A percentile compares a stretch with the other conserved stretches of the same genome.
These are phyloP conservation scores for Sprattus sprattus DNA, from an alignment of 2,113 vertebrate species.

Conservation along the genomic window DNA sequence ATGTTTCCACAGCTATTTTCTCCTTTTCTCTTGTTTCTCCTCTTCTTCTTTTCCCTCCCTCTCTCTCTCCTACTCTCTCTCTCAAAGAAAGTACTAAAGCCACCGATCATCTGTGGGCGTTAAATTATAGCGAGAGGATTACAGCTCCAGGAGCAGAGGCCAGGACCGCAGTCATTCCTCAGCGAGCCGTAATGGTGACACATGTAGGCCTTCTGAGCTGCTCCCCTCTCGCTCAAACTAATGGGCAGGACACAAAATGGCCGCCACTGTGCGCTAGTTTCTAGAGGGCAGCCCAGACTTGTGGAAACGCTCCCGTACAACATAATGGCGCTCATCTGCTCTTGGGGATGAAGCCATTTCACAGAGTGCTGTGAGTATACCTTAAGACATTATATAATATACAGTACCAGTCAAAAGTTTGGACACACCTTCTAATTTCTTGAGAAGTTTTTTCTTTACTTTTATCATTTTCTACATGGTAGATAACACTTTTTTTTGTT, in stretches of 20 bases:
- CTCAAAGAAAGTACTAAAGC: not conserved
- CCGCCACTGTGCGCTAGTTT: not conserved
- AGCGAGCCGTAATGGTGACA: conserved; percentile 36
- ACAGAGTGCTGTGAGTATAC: conserved; percentile 10
- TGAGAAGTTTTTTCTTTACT: no score
- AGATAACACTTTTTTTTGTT: no score
- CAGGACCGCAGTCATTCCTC: conserved; percentile 43
- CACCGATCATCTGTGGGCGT: conserved; percentile 52
- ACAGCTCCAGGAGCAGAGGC: conserved; percentile 35
- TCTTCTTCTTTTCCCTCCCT: conserved; percentile 24
- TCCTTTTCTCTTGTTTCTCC: conserved; percentile 43
- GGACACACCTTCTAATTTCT: no score
- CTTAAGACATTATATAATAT: no score
- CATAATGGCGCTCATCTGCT: no score
- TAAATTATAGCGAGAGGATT: conserved; percentile 53
- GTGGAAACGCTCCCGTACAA: conserved; percentile 9
- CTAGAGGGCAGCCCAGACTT: conserved; percentile 16
- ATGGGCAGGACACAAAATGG: conserved; percentile 22
- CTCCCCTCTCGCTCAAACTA: conserved; percentile 22
- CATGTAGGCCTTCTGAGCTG: conserved; percentile 23
- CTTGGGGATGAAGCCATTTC: conserved; percentile 16
- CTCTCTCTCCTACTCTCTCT: conserved; percentile 36
- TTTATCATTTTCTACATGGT: no score
- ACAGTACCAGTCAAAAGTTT: no score
- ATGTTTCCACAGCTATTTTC: conserved; percentile 44